phyloP scores from a whole-genome alignment of 2,888 invertebrate species.

The Psylliodes chrysocephalus region DNA sequence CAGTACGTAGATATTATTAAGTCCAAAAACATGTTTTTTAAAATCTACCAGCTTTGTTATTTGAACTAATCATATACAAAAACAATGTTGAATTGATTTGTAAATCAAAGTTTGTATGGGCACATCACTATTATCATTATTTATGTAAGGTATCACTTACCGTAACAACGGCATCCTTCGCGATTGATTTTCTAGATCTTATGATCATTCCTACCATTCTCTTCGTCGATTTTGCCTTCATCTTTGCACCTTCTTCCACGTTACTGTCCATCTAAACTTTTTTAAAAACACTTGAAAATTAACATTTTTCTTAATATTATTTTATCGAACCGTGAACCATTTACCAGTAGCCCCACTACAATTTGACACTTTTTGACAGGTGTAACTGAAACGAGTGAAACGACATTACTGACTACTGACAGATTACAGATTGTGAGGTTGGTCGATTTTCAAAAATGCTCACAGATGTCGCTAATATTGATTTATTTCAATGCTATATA shows the following conservation, averaged over 20 bases:
- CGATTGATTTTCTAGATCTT: slow-evolving; percentile 85
- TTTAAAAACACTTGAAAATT: slow-evolving; percentile 47
- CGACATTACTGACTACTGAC: too few relatives aligned
- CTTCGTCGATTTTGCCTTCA: slow-evolving; percentile 83
- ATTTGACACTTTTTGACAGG: slow-evolving; percentile 15
- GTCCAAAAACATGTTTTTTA: too few relatives aligned
- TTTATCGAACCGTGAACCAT: slow-evolving; percentile 40
- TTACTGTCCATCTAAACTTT: slow-evolving; percentile 37
- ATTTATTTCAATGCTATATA: too few relatives aligned
- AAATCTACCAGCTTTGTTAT: too few relatives aligned
- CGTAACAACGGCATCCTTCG: slow-evolving; percentile 90
- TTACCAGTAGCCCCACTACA: slow-evolving; percentile 18
- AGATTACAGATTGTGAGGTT: too few relatives aligned
- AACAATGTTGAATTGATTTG: not conserved
- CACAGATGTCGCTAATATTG: too few relatives aligned
- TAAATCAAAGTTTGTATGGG: not conserved
- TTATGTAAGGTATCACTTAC: slow-evolving; percentile 65
- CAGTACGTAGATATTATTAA: too few relatives aligned
- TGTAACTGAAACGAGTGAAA: too few relatives aligned
- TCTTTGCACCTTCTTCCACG: slow-evolving; percentile 53
- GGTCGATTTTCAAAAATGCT: too few relatives aligned
- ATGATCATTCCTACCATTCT: slow-evolving; percentile 89
- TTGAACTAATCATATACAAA: too few relatives aligned
- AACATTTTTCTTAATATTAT: slow-evolving; percentile 42
- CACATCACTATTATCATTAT: not conserved